Percentiles rank a stretch among this genome's conserved stretches.
phyloP scores from a whole-genome alignment of 1,140 invertebrate species.

The Rhizoglyphus robini region DNA sequence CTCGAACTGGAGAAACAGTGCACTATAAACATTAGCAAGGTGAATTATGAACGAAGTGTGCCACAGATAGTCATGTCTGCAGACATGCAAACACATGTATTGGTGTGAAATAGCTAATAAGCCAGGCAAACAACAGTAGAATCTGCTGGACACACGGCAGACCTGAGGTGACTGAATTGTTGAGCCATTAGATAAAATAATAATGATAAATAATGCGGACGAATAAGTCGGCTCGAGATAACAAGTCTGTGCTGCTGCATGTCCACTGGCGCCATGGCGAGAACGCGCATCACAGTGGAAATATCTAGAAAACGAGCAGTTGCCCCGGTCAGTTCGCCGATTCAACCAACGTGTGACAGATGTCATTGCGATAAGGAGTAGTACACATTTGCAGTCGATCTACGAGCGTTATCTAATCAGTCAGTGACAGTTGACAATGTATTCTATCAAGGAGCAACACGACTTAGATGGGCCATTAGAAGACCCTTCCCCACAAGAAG shows the following conservation, averaged over 20 bases:
- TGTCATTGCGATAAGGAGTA: conserved; percentile 2
- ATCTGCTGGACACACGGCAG: not conserved
- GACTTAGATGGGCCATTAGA: too few relatives aligned
- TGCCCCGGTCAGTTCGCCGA: not conserved
- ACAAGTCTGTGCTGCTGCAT: too few relatives aligned
- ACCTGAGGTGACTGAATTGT: conserved; percentile 5
- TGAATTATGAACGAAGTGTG: conserved; percentile 14
- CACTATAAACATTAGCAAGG: not conserved
- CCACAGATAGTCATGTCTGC: not conserved
- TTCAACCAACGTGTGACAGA: conserved; percentile 7
- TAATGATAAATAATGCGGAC: not conserved
- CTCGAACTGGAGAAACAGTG: not conserved
- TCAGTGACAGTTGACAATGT: too few relatives aligned
- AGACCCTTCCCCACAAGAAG: too few relatives aligned
- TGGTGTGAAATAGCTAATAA: conserved; percentile 2
- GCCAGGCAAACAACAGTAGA: not conserved
- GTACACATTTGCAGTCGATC: not conserved
- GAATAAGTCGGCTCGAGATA: not conserved
- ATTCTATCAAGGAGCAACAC: too few relatives aligned
- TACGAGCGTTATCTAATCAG: conserved; percentile 1
- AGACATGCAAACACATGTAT: not conserved
- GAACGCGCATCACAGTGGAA: too few relatives aligned
- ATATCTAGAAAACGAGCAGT: too few relatives aligned
- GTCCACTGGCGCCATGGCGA: too few relatives aligned
- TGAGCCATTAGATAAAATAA: conserved; percentile 17